Evolutionary conservation across 1,140 invertebrate species (phyloP), one percentile per base, ranked within the genome.

Genomic region (Diorhabda carinulata): DNA sequence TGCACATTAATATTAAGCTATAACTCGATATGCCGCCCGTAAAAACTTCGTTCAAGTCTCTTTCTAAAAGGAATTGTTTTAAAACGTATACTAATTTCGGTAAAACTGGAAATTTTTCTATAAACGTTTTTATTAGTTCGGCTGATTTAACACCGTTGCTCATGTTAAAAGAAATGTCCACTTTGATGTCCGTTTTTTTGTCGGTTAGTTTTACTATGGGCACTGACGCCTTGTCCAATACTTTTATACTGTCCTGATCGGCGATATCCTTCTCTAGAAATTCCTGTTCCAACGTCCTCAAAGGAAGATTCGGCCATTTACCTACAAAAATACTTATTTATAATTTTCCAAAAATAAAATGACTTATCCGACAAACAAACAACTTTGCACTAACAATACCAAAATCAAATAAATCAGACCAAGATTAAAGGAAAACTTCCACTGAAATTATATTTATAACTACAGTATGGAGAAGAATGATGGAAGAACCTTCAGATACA

Each of bases 141-240:
- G 95, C 97, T 78, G 95, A 97, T 85, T 94, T 94, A 9, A 97
- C 91, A 56, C 95, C 95, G 82, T 94, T 97, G 78, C 88, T 93
- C 93, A 97, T 97, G 82, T 98, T 98, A 85, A 98, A 98, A 78
- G 96, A 98, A 79, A 99, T 98, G 84, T 99, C 97, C 73, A 98
- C 94, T 82, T 89, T 90, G 61, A 98, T 92, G 73, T 97, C 94
- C 52, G 95, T 97, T 80, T 91, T 89, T 72, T 90, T 90, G 83
- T 99, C 97, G n/a, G 93, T 97, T 78, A 98, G 86, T 85, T 99
- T 99, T 44, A 99, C 92, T 76, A 99, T 98, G 73, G 97, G 97
- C 74, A 98, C 96, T 41, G 95, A 95, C 68, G 97, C 97, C 85
- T 96, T 97, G 81, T 98, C 96, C 71, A 98, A 86, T 74, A 98